A percentile compares a stretch with the other conserved stretches of the same genome.
Evolutionary conservation across 2,113 vertebrate genomes (phyloP).

Genomic region (Leptocoma aspasia): DNA sequence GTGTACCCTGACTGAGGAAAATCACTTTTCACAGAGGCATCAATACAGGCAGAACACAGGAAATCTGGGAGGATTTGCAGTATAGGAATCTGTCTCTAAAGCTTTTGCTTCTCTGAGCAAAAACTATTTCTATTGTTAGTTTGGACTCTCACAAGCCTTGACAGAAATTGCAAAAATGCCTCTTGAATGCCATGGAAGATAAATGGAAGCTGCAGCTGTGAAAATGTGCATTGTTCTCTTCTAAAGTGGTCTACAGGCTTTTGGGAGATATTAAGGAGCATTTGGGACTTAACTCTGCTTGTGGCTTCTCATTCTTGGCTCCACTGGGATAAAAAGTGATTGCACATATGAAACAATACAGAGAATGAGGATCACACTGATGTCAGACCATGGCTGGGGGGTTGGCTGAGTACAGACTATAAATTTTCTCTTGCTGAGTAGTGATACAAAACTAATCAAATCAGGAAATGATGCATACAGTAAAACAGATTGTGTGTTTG

Average conservation of each 20-base stretch:
- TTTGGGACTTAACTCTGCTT: background rate
- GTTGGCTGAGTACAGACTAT: background rate
- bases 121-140: background rate
- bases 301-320: background rate
- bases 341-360: background rate
- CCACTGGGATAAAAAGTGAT: background rate
- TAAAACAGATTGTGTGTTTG: background rate
- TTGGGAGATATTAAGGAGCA: background rate
- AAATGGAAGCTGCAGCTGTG: constrained; percentile 6
- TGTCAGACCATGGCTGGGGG: background rate
- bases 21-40: background rate
- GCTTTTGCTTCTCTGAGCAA: background rate
- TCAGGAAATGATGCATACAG: background rate
- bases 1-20: background rate
- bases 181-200: background rate
- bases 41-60: background rate
- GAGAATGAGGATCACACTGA: background rate
- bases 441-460: background rate
- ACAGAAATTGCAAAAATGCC: background rate
- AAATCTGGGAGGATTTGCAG: background rate
- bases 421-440: background rate
- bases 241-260: background rate
- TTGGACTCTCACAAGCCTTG: background rate
- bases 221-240: background rate
- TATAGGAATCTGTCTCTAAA: background rate